phyloP scores from a whole-genome alignment of 2,888 invertebrate species.

The Stratiomys singularior region DNA sequence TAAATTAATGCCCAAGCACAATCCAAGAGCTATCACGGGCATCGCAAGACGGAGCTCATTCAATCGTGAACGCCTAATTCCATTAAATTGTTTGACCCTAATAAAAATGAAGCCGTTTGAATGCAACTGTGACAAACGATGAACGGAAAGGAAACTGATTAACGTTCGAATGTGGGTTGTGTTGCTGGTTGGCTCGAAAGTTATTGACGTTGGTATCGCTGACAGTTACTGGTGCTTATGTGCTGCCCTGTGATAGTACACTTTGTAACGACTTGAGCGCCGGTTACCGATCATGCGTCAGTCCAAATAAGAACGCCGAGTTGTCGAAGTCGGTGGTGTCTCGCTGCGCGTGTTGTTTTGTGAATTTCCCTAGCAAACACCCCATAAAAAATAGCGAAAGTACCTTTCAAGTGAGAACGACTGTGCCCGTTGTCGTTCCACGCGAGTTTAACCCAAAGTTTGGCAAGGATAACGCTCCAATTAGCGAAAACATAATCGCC shows the following conservation, averaged over 20 bases:
- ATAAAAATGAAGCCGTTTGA: no score
- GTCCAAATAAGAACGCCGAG: constrained; percentile 42
- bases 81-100: no score
- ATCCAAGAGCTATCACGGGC: no score
- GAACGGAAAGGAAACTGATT: no score
- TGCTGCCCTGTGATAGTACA: background rate
- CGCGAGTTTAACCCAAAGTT: background rate
- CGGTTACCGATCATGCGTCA: constrained; percentile 45
- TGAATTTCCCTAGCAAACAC: background rate
- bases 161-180: no score
- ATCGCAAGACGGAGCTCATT: no score
- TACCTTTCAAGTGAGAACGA: background rate
- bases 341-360: constrained; percentile 31
- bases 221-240: background rate
- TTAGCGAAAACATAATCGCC: constrained; percentile 37
- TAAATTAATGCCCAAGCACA: no score
- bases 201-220: background rate
- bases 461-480: background rate
- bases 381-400: constrained; percentile 3
- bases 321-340: background rate
- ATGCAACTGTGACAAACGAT: no score
- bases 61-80: no score
- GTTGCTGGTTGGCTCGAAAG: background rate
- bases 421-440: background rate
- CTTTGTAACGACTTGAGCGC: constrained; percentile 36